These are phyloP conservation scores for Peromyscus eremicus DNA, from an alignment of 2,797 vertebrate species.

Conservation along the genomic window DNA sequence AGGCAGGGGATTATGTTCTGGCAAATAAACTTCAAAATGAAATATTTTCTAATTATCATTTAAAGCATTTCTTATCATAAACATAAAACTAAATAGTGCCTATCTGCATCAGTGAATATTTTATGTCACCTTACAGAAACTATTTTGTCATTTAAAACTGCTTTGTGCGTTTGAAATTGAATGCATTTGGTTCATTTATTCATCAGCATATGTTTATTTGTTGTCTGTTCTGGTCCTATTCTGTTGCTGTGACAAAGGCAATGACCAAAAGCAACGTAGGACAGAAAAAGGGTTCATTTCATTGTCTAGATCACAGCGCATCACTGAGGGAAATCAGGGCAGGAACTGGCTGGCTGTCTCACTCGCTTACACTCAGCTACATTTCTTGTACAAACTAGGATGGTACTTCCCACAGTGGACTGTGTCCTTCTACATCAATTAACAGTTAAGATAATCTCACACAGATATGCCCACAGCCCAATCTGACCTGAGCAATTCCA, in stretches of 20 bases:
- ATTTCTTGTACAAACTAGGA: not conserved
- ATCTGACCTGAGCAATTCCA: not conserved
- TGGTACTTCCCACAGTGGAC: not conserved
- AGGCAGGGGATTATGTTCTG: not conserved
- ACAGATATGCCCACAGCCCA: not conserved
- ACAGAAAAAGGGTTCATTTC: not conserved
- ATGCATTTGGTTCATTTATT: not conserved
- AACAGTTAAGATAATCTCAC: not conserved
- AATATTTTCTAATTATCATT: conserved; percentile 42
- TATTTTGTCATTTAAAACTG: not conserved
- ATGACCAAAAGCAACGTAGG: not conserved
- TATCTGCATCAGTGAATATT: conserved; percentile 1
- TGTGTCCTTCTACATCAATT: not conserved
- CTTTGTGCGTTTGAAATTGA: not conserved
- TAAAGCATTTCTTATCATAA: conserved; percentile 6
- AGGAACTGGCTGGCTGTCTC: not conserved
- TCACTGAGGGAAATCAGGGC: not conserved
- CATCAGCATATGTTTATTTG: not conserved
- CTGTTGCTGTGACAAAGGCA: not conserved
- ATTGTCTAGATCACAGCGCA: not conserved
- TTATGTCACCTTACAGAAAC: not conserved
- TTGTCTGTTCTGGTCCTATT: not conserved
- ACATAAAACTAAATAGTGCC: not conserved
- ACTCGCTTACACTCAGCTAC: not conserved
- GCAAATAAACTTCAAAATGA: not conserved